phyloP scores from a whole-genome alignment of 2,888 invertebrate species.

The Sepioteuthis lessoniana region DNA sequence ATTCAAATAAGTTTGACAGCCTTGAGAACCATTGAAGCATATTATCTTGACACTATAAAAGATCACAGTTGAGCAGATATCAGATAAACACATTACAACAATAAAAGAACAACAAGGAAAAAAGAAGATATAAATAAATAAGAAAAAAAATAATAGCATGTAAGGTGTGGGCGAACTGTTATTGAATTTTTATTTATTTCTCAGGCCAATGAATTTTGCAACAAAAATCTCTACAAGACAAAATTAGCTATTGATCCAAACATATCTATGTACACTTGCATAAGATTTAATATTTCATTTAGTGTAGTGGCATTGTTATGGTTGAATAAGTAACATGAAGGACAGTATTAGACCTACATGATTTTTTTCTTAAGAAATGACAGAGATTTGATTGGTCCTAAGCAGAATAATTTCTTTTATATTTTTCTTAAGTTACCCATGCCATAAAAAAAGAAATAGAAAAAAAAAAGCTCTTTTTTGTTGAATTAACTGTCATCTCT shows the following conservation, averaged over 20 bases:
- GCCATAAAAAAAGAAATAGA: slow-evolving; percentile 16
- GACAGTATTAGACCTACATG: neutral
- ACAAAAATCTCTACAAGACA: neutral
- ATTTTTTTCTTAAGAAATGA: neutral
- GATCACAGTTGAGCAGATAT: slow-evolving; percentile 20
- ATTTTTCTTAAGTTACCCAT: neutral
- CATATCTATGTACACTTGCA: slow-evolving; percentile 7
- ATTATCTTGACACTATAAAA: slow-evolving; percentile 17
- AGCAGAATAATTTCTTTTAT: slow-evolving; percentile 3
- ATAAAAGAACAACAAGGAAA: neutral
- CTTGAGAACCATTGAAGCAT: neutral
- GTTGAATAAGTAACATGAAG: slow-evolving; percentile 18
- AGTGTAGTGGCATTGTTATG: neutral
- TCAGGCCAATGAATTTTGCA: slow-evolving; percentile 9
- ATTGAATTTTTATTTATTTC: slow-evolving; percentile 9
- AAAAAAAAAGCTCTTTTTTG: neutral
- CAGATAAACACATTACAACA: slow-evolving; percentile 14
- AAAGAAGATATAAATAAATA: neutral
- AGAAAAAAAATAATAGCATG: neutral
- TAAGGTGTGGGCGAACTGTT: neutral
- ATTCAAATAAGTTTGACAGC: neutral
- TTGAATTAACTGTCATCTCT: slow-evolving; percentile 46
- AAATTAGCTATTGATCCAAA: slow-evolving; percentile 33
- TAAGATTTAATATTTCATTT: slow-evolving; percentile 9
- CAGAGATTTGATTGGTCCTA: neutral